phyloP scores from a whole-genome alignment of 2,797 vertebrate species.

The Halcyon badia region DNA sequence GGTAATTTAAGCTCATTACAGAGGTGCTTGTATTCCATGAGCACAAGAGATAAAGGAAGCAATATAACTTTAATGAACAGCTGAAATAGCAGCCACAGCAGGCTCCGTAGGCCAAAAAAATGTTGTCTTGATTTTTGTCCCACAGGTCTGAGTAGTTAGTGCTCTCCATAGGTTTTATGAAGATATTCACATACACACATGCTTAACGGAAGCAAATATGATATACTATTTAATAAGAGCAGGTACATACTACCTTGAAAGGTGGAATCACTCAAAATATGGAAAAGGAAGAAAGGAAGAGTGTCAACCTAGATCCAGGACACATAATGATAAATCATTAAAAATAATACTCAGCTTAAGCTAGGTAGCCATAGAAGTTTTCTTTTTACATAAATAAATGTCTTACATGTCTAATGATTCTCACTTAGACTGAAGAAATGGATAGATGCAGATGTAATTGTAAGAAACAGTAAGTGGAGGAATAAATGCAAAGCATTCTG shows the following conservation, averaged over 20 bases:
- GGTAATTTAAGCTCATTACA: constrained; percentile 74
- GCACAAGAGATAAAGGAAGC: constrained; percentile 72
- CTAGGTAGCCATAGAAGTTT: not conserved
- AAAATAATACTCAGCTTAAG: not conserved
- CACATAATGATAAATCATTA: not conserved
- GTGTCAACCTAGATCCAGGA: not conserved
- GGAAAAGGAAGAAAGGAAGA: not conserved
- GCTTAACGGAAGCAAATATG: constrained; percentile 1
- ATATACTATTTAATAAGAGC: not conserved
- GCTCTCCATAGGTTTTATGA: constrained; percentile 50
- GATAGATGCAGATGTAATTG: constrained; percentile 27
- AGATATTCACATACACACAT: constrained; percentile 20
- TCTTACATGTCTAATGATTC: not conserved
- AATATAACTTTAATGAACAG: constrained; percentile 75
- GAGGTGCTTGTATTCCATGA: constrained; percentile 64
- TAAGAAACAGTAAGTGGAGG: not conserved
- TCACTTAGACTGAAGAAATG: not conserved
- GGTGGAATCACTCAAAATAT: not conserved
- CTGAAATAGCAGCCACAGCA: constrained; percentile 66
- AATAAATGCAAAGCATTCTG: not conserved
- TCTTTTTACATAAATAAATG: not conserved
- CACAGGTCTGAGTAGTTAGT: constrained; percentile 13
- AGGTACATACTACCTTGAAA: not conserved
- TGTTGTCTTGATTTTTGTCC: constrained; percentile 62
- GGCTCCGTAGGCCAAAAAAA: not conserved